Evolutionary conservation across 1,140 invertebrate species (phyloP).

Genomic region (Macrostomum lignano): DNA sequence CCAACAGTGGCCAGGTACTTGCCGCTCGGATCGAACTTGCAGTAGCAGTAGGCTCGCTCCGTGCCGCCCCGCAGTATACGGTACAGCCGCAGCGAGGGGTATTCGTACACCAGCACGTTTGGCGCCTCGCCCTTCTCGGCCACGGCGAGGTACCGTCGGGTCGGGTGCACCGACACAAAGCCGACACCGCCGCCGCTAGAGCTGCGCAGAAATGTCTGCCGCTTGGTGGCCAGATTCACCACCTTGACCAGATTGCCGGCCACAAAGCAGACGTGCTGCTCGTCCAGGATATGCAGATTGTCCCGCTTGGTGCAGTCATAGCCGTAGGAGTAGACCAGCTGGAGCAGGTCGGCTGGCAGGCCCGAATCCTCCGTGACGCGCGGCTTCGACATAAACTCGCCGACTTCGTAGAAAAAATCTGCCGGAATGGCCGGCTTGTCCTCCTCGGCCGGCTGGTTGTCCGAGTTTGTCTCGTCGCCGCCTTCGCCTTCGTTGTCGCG

Average conservation of each 20-base stretch:
- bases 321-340: slow-evolving; percentile 41
- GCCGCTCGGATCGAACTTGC: slow-evolving; percentile 51
- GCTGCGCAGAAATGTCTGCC: slow-evolving; percentile 38
- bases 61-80: slow-evolving; percentile 44
- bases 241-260: slow-evolving; percentile 51
- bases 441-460: slow-evolving; percentile 8
- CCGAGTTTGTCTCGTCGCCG: not conserved
- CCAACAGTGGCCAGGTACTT: slow-evolving; percentile 49
- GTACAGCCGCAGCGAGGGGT: slow-evolving; percentile 43
- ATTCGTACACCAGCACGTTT: slow-evolving; percentile 48
- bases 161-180: slow-evolving; percentile 31
- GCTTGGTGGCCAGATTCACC: slow-evolving; percentile 36
- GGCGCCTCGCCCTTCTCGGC: slow-evolving; percentile 39
- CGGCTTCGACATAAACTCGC: slow-evolving; percentile 15
- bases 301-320: slow-evolving; percentile 49
- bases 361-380: slow-evolving; percentile 16
- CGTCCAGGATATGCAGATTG: slow-evolving; percentile 45
- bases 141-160: slow-evolving; percentile 42
- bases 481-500: not conserved
- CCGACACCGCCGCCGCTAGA: slow-evolving; percentile 46
- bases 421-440: slow-evolving; percentile 12
- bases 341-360: slow-evolving; percentile 16
- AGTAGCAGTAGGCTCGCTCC: slow-evolving; percentile 36
- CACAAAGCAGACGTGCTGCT: slow-evolving; percentile 40
- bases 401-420: slow-evolving; percentile 21